phyloP scores from a whole-genome alignment of 2,888 invertebrate genomes.

The Pyrochroa serraticornis region DNA sequence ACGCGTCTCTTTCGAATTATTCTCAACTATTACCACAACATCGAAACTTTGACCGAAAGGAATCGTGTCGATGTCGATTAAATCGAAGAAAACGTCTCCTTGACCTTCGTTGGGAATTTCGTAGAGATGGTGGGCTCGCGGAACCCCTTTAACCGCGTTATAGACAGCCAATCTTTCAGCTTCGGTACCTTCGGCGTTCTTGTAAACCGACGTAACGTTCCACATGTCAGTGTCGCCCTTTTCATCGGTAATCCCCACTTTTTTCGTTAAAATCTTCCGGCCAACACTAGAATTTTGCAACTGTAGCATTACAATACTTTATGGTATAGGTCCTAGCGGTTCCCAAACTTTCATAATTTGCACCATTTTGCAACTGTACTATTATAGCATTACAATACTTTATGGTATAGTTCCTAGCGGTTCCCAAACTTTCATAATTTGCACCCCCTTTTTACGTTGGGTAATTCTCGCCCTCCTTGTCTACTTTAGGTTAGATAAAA shows the following conservation, averaged over 20 bases:
- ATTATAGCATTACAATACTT: too few relatives aligned
- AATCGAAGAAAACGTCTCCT: slow-evolving; percentile 70
- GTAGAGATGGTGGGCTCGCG: slow-evolving; percentile 67
- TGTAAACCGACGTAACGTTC: slow-evolving; percentile 71
- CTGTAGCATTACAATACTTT: too few relatives aligned
- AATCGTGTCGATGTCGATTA: slow-evolving; percentile 70
- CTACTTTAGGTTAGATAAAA: too few relatives aligned
- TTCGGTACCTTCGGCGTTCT: slow-evolving; percentile 67
- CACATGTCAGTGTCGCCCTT: slow-evolving; percentile 69
- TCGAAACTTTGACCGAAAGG: slow-evolving; percentile 71
- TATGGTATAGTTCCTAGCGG: too few relatives aligned
- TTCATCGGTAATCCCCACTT: slow-evolving; percentile 66
- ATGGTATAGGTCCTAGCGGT: too few relatives aligned
- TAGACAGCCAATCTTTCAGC: slow-evolving; percentile 71
- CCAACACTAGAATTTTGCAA: slow-evolving; percentile 68
- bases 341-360: too few relatives aligned
- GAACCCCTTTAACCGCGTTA: slow-evolving; percentile 70
- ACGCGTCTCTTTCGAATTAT: slow-evolving; percentile 64
- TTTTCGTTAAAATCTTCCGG: slow-evolving; percentile 71
- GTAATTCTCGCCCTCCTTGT: too few relatives aligned
- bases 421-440: too few relatives aligned
- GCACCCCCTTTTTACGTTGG: too few relatives aligned
- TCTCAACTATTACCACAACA: slow-evolving; percentile 68
- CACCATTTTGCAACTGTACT: too few relatives aligned
- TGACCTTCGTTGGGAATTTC: slow-evolving; percentile 64